Percentiles rank a stretch among this genome's conserved stretches.
Evolutionary conservation across 1,140 invertebrate genomes (phyloP).

Genomic region (Brachystomella parvula): DNA sequence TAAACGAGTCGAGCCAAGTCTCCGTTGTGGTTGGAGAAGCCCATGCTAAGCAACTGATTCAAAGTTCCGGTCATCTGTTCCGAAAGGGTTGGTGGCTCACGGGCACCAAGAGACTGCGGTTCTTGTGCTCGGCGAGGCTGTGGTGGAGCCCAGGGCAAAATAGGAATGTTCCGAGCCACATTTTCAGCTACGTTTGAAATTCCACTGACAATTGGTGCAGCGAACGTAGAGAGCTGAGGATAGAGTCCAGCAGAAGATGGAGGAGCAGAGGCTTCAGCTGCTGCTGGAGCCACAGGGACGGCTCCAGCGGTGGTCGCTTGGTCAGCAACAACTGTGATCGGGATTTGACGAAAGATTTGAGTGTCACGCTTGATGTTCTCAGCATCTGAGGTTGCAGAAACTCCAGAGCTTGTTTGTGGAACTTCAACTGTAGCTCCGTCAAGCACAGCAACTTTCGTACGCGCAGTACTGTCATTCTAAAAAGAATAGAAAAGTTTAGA

Average conservation of each 20-base stretch:
- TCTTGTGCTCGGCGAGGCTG: background rate
- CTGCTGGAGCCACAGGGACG: background rate
- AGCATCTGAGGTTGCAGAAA: no score
- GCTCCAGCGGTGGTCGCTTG: background rate
- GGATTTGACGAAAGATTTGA: background rate
- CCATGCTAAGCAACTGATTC: conserved; percentile 35
- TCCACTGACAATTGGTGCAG: background rate
- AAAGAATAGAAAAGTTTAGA: background rate
- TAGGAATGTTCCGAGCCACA: conserved; percentile 23
- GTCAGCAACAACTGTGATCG: background rate
- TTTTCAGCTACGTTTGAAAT: conserved; percentile 28
- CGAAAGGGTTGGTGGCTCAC: background rate
- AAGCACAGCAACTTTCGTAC: background rate
- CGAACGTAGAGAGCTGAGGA: background rate
- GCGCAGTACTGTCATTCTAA: background rate
- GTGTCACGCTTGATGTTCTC: no score
- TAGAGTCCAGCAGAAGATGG: background rate
- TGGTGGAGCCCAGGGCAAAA: background rate
- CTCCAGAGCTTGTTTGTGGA: background rate
- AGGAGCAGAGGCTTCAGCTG: background rate
- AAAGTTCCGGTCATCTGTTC: conserved; percentile 16
- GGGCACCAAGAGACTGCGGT: background rate
- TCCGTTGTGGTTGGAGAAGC: conserved; percentile 35
- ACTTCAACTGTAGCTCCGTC: background rate
- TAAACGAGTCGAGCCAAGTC: conserved; percentile 30